Conservation (phyloP, 2,113 vertebrate species). For the Prietella phreatophila region DNA sequence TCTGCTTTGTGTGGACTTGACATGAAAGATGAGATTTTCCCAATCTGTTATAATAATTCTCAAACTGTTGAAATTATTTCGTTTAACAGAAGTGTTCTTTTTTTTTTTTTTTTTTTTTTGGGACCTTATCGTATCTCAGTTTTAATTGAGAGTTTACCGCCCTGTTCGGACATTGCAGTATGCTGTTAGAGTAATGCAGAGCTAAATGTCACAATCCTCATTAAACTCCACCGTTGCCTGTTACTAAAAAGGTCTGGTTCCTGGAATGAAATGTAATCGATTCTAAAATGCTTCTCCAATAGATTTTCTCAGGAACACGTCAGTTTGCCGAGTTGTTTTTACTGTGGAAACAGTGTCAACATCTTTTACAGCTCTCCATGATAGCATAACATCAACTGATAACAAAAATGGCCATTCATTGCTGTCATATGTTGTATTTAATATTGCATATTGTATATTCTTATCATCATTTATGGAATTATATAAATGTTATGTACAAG, state of each 20-base stretch:
- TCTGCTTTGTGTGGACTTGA: background rate
- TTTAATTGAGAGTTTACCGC: background rate
- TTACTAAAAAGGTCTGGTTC: conserved; percentile 8
- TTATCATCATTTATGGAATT: background rate
- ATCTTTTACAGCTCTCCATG: background rate
- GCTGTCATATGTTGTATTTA: too few species aligned
- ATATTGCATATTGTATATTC: background rate
- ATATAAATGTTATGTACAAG: background rate
- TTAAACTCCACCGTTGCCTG: background rate
- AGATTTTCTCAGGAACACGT: background rate
- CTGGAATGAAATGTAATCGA: background rate
- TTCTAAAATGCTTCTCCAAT: background rate
- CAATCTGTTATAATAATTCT: background rate
- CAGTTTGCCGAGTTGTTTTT: background rate
- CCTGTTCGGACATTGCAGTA: too few species aligned
- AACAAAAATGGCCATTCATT: background rate
- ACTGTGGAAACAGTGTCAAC: background rate
- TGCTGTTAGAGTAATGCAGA: background rate
- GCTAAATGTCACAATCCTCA: conserved; percentile 5
- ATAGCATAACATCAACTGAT: background rate
- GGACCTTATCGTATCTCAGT: background rate
- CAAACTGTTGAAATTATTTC: background rate
- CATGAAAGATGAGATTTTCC: background rate
- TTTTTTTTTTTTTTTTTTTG: background rate
- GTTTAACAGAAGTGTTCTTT: background rate